Conservation (phyloP, 2,797 vertebrate species). For the Kryptolebias ocellatus region DNA sequence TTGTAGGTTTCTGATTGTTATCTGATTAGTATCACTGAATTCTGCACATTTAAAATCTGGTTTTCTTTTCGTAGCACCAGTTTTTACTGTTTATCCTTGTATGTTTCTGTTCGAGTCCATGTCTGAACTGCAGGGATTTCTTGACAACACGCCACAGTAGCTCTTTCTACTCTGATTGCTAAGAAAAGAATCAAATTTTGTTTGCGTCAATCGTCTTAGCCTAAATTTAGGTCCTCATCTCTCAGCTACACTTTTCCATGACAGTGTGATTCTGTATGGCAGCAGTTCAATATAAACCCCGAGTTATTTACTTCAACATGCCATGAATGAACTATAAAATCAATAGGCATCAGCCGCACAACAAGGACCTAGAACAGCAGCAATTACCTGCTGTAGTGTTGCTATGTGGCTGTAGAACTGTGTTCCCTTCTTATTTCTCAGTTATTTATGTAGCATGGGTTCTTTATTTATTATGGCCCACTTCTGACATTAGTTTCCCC, state of each 20-base stretch:
- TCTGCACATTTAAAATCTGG: too few species aligned
- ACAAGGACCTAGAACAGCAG: constrained; percentile 30
- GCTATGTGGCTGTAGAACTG: constrained; percentile 19
- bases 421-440: not conserved
- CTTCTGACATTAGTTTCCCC: constrained; percentile 54
- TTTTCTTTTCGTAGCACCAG: not conserved
- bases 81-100: not conserved
- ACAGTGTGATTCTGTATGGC: constrained; percentile 6
- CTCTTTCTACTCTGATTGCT: not conserved
- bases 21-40: not conserved
- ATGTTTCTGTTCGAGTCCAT: not conserved
- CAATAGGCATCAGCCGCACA: constrained; percentile 41
- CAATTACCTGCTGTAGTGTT: constrained; percentile 31
- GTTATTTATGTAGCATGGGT: constrained; percentile 19
- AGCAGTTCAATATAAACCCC: constrained; percentile 26
- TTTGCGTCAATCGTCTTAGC: not conserved
- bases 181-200: not conserved
- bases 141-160: not conserved
- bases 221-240: constrained; percentile 4
- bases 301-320: constrained; percentile 41
- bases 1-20: too few species aligned
- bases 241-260: not conserved
- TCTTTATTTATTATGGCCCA: constrained; percentile 19
- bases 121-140: not conserved
- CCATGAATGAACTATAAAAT: constrained; percentile 48